Evolutionary conservation across 92 coral and sea anemone genomes (phyloP).

Genomic region (Galaxea fascicularis): DNA sequence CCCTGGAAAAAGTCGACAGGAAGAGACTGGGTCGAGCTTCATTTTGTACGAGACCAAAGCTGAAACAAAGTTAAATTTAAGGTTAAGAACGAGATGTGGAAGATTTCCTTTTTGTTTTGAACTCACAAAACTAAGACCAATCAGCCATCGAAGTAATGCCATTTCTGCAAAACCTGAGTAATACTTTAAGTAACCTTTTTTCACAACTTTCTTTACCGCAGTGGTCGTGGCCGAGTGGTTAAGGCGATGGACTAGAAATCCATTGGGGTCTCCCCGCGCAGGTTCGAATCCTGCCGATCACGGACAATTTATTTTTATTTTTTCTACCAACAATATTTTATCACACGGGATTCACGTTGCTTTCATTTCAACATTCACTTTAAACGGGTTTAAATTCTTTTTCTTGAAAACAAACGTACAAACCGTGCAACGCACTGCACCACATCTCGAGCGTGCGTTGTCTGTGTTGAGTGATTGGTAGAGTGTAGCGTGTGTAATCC

Average conservation of each 20-base stretch:
- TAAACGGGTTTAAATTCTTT: neutral
- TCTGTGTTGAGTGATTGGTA: too few relatives aligned
- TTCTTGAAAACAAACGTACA: too few relatives aligned
- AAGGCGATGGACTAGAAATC: constrained; percentile 97
- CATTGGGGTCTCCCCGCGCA: constrained; percentile 94
- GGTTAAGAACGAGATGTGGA: neutral
- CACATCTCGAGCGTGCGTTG: too few relatives aligned
- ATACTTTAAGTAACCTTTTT: neutral
- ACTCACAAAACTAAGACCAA: neutral
- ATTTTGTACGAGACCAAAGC: neutral
- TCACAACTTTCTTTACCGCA: accelerated
- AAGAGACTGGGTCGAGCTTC: neutral
- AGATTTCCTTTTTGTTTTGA: neutral
- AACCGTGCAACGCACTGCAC: too few relatives aligned
- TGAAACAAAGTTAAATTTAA: neutral
- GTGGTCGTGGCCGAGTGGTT: constrained; percentile 95
- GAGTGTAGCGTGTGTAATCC: too few relatives aligned
- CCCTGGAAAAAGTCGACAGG: too few relatives aligned
- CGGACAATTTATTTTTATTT: neutral
- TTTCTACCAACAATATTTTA: neutral
- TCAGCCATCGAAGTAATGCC: too few relatives aligned
- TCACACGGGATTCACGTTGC: too few relatives aligned
- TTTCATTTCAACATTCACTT: too few relatives aligned
- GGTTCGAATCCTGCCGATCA: constrained; percentile 88
- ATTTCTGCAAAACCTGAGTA: neutral